Conservation (phyloP, 2,888 invertebrate genomes). For the Leucophora obtusa region DNA sequence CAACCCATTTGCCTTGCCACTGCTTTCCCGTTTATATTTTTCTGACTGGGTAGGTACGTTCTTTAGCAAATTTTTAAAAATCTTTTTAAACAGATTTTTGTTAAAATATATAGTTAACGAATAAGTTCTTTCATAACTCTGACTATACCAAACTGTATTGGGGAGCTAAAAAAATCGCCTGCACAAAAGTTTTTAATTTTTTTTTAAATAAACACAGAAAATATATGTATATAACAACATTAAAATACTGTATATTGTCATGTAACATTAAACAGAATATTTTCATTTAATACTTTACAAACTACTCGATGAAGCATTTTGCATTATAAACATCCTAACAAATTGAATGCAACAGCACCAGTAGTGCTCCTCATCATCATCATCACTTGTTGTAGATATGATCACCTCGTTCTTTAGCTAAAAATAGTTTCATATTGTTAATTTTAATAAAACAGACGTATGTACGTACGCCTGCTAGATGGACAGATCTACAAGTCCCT, state of each 20-base stretch:
- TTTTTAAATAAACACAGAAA: slow-evolving; percentile 3
- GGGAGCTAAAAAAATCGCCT: not conserved
- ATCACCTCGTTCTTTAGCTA: slow-evolving; percentile 35
- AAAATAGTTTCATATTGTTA: slow-evolving; percentile 51
- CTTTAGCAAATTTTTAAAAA: no score
- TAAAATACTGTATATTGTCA: slow-evolving; percentile 25
- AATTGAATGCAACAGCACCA: slow-evolving; percentile 34
- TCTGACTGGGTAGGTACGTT: no score
- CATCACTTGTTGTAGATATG: not conserved
- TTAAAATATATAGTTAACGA: no score
- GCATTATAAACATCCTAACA: slow-evolving; percentile 15
- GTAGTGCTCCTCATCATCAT: not conserved
- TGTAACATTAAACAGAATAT: slow-evolving; percentile 48
- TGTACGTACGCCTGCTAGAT: not conserved
- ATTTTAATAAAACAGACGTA: slow-evolving; percentile 52
- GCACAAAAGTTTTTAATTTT: not conserved
- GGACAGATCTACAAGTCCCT: not conserved
- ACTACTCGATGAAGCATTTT: not conserved
- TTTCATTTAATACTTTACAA: slow-evolving; percentile 19
- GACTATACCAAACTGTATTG: not conserved
- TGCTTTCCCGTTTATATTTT: no score
- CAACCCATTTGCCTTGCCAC: no score
- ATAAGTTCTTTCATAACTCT: not conserved
- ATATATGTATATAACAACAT: slow-evolving; percentile 1
- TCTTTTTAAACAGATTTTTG: no score